These are phyloP conservation scores for Nettapus auritus DNA, from an alignment of 2,113 vertebrate species.

Conservation along the genomic window DNA sequence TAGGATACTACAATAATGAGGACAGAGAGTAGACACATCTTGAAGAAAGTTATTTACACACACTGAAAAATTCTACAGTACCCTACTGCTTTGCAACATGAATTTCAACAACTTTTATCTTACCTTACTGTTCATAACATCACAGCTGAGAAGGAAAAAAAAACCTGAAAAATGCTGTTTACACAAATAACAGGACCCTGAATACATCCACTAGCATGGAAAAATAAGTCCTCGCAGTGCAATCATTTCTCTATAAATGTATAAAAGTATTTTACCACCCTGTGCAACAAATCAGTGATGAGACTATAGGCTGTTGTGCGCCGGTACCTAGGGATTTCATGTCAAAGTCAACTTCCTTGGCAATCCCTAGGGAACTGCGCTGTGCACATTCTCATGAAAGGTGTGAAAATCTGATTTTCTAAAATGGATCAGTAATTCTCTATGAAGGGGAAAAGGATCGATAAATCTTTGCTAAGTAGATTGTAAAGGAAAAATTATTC, in stretches of 20 bases:
- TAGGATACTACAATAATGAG: conserved; percentile 76
- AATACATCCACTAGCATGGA: conserved; percentile 72
- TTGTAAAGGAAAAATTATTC: conserved; percentile 94
- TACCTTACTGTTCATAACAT: conserved; percentile 78
- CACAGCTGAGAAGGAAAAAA: conserved; percentile 41
- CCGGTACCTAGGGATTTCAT: conserved; percentile 77
- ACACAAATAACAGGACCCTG: conserved; percentile 79
- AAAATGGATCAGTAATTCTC: conserved; percentile 99
- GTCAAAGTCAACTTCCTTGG: conserved; percentile 92
- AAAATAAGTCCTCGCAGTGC: conserved; percentile 80
- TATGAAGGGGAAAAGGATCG: conserved; percentile 93
- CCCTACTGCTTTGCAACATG: conserved; percentile 64
- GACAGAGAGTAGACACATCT: conserved; percentile 50
- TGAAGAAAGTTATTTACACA: conserved; percentile 78
- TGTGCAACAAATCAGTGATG: conserved; percentile 82
- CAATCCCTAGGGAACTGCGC: conserved; percentile 84
- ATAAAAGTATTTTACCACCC: conserved; percentile 83
- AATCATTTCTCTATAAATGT: conserved; percentile 82
- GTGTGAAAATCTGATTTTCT: conserved; percentile 99
- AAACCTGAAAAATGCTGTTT: conserved; percentile 73
- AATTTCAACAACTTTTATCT: conserved; percentile 84
- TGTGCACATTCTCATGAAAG: conserved; percentile 92
- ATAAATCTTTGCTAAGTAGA: conserved; percentile 99
- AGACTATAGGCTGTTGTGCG: conserved; percentile 74
- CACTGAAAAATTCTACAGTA: conserved; percentile 68